These are phyloP conservation scores for Mormyrus proboscirostris DNA, from an alignment of 2,797 vertebrate genomes.

Conservation along the genomic window DNA sequence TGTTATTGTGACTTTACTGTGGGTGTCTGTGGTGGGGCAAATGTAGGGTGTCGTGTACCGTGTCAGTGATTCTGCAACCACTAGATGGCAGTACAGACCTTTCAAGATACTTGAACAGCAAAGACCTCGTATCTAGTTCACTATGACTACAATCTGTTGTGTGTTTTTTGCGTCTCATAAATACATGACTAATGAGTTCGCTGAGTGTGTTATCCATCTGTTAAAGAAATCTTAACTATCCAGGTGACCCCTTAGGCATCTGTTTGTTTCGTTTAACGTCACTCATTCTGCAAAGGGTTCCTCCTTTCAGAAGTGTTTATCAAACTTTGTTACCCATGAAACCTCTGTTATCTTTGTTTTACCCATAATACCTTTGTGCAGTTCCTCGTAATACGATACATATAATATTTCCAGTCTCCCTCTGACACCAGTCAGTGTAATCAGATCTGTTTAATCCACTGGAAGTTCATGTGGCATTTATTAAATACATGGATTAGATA, in stretches of 20 bases:
- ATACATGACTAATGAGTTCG: background rate
- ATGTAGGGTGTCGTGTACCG: background rate
- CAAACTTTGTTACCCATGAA: background rate
- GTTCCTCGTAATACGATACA: background rate
- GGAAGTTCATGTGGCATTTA: background rate
- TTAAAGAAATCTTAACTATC: background rate
- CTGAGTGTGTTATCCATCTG: background rate
- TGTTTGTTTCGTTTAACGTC: background rate
- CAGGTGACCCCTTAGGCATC: background rate
- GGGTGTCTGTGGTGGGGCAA: background rate
- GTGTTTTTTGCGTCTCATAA: background rate
- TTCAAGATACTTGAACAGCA: background rate
- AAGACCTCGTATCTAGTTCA: background rate
- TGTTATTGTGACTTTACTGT: background rate
- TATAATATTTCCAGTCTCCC: background rate
- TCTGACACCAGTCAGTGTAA: background rate
- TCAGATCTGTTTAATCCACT: background rate
- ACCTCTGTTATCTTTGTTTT: background rate
- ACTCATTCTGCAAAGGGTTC: background rate
- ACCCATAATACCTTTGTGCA: background rate
- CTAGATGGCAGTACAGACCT: conserved; percentile 47
- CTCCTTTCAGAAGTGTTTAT: background rate
- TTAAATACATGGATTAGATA: background rate
- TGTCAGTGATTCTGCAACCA: conserved; percentile 32
- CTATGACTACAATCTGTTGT: background rate